A percentile compares a stretch with the other conserved stretches of the same genome.
phyloP scores from a whole-genome alignment of 2,888 invertebrate genomes.

The Galerucella calmariensis region DNA sequence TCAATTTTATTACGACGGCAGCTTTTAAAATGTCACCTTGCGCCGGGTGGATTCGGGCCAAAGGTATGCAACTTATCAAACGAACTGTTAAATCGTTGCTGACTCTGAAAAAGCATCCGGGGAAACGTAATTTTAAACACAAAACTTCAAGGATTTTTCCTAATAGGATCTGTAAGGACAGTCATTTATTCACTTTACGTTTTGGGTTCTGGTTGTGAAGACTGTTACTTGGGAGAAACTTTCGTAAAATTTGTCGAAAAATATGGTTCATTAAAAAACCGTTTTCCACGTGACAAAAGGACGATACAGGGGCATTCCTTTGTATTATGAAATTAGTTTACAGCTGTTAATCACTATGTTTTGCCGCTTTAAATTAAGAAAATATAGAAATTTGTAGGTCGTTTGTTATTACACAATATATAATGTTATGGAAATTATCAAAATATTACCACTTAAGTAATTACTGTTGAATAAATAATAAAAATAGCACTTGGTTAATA shows the following conservation, averaged over 20 bases:
- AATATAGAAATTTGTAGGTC: too few relatives aligned
- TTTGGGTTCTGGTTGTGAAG: not conserved
- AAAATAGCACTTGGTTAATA: too few relatives aligned
- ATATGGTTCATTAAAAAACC: too few relatives aligned
- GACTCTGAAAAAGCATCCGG: slow-evolving; percentile 7
- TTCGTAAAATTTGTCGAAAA: too few relatives aligned
- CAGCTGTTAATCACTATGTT: too few relatives aligned
- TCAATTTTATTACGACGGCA: slow-evolving; percentile 27
- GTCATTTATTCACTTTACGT: not conserved
- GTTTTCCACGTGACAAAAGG: not conserved
- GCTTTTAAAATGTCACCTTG: slow-evolving; percentile 39
- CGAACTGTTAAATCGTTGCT: slow-evolving; percentile 34
- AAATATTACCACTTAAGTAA: too few relatives aligned
- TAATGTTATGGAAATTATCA: too few relatives aligned
- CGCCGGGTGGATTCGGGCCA: slow-evolving; percentile 2
- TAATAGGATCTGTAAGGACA: not conserved
- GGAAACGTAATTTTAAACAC: slow-evolving; percentile 17
- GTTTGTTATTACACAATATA: too few relatives aligned
- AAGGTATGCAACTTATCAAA: slow-evolving; percentile 30
- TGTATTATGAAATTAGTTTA: too few relatives aligned
- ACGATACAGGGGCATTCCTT: too few relatives aligned
- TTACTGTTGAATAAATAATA: too few relatives aligned
- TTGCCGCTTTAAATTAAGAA: too few relatives aligned
- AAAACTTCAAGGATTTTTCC: slow-evolving; percentile 15
- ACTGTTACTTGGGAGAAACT: not conserved